Evolutionary conservation across 1,140 invertebrate species (phyloP).

Genomic region (Meloidogyne hapla): DNA sequence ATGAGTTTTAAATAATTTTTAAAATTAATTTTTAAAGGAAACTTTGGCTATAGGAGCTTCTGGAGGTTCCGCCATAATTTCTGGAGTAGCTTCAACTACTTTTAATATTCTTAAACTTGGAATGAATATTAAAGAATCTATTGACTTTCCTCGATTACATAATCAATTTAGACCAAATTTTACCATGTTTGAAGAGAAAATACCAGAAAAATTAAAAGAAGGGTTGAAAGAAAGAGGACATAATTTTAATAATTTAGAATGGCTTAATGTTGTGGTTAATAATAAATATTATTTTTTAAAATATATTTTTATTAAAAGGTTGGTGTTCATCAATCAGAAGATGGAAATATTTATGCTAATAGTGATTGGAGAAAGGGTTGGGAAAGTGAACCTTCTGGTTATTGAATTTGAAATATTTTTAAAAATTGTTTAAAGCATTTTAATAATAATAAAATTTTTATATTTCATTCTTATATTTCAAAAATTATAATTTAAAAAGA

Average conservation of each 20-base stretch:
- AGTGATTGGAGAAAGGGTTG: constrained; percentile 6
- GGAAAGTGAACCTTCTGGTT: constrained; percentile 9
- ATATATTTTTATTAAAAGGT: background rate
- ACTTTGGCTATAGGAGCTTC: constrained; percentile 74
- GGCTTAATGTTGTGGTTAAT: background rate
- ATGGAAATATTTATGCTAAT: constrained; percentile 14
- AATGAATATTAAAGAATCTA: constrained; percentile 79
- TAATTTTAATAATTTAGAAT: constrained; percentile 1
- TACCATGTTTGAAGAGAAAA: constrained; percentile 64
- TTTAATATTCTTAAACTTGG: background rate
- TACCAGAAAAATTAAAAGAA: background rate
- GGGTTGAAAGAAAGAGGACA: background rate
- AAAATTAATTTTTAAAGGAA: constrained; percentile 36
- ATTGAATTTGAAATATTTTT: background rate
- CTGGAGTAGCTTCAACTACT: constrained; percentile 26
- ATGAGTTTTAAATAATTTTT: background rate
- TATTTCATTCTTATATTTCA: too few species aligned
- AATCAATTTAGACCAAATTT: constrained; percentile 85
- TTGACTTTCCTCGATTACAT: constrained; percentile 83
- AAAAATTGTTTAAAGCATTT: too few species aligned
- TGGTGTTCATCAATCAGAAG: background rate
- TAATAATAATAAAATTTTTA: too few species aligned
- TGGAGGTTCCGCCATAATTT: constrained; percentile 43
- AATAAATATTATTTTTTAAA: background rate
- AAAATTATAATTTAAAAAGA: too few species aligned